These are phyloP conservation scores for Melospiza georgiana DNA, from an alignment of 2,113 vertebrate genomes.

Conservation along the genomic window DNA sequence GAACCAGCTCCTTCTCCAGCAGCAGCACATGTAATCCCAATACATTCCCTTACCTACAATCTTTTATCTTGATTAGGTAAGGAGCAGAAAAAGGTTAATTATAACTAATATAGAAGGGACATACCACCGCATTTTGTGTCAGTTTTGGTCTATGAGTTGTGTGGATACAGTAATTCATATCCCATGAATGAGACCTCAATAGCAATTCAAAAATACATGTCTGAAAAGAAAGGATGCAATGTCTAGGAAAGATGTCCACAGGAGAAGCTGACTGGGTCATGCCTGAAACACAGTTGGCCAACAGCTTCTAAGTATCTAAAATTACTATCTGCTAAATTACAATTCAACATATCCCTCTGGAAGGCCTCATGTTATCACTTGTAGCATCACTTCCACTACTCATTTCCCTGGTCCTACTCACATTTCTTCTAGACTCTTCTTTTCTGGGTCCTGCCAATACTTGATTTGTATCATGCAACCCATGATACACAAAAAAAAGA, in stretches of 20 bases:
- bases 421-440: not conserved
- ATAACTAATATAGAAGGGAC: not conserved
- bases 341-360: not conserved
- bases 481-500: no score
- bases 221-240: not conserved
- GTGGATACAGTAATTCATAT: not conserved
- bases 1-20: not conserved
- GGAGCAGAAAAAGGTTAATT: not conserved
- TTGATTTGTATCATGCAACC: not conserved
- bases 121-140: not conserved
- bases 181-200: not conserved
- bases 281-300: not conserved
- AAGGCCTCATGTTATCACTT: not conserved
- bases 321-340: not conserved
- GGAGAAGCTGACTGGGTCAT: not conserved
- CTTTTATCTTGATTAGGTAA: not conserved
- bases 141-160: not conserved
- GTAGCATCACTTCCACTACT: not conserved
- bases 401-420: rapidly evolving
- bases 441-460: not conserved
- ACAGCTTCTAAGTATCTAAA: not conserved
- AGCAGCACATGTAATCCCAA: not conserved
- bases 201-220: not conserved
- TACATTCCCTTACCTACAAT: not conserved
- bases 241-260: not conserved